Evolutionary conservation across 2,888 invertebrate genomes (phyloP).

Genomic region (Melinopterus prodromus): DNA sequence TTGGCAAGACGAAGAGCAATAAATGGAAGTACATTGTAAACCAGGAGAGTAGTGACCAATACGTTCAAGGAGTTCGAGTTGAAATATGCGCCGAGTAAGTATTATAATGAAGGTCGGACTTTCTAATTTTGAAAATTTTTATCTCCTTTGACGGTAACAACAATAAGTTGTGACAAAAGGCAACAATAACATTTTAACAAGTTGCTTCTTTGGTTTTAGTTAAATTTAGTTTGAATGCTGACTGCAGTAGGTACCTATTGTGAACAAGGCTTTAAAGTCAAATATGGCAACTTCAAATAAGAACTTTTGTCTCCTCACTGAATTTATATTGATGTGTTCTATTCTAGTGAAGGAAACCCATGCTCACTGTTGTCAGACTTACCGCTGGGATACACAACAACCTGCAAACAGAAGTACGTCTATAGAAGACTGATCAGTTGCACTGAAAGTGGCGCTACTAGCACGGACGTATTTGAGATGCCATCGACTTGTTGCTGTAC

Average conservation of each 20-base stretch:
- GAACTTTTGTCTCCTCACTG: constrained; percentile 30
- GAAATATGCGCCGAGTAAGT: constrained; percentile 76
- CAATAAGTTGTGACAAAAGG: no score
- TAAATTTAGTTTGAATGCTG: no score
- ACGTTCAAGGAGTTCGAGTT: constrained; percentile 74
- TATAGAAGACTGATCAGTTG: constrained; percentile 66
- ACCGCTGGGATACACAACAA: constrained; percentile 60
- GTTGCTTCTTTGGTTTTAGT: no score
- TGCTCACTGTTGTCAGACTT: constrained; percentile 63
- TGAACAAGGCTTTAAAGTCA: neutral
- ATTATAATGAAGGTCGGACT: no score
- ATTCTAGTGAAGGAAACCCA: constrained; percentile 58
- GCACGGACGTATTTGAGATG: constrained; percentile 66
- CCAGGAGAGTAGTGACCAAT: constrained; percentile 63
- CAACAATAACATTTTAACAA: no score
- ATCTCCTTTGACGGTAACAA: no score
- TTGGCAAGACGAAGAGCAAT: constrained; percentile 67
- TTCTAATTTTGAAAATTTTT: no score
- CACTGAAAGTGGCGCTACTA: constrained; percentile 58
- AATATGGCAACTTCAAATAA: neutral
- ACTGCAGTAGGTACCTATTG: no score
- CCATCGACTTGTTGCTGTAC: constrained; percentile 81
- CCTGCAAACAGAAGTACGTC: constrained; percentile 68
- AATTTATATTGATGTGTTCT: constrained; percentile 35
- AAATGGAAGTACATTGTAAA: constrained; percentile 77